Evolutionary conservation across 2,888 invertebrate species (phyloP).

Genomic region (Branchellion lobata): DNA sequence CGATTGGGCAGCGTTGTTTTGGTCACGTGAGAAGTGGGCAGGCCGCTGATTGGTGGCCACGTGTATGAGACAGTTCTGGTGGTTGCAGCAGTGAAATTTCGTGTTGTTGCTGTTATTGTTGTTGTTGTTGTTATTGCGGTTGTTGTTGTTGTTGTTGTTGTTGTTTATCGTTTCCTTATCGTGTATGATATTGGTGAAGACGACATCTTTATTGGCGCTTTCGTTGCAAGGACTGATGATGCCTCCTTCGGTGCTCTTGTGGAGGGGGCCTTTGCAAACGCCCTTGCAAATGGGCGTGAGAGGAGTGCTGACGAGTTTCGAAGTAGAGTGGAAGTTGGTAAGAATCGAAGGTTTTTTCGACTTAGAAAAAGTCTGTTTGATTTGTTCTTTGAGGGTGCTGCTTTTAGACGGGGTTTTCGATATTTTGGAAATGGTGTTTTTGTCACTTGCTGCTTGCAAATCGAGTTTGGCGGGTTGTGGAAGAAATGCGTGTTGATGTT

Average conservation of each 20-base stretch:
- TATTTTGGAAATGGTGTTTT: not conserved
- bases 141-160: not conserved
- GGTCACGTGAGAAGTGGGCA: not conserved
- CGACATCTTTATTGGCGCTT: not conserved
- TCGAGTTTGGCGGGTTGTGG: not conserved
- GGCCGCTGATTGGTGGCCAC: not conserved
- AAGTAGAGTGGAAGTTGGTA: constrained; percentile 3
- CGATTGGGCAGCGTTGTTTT: not conserved
- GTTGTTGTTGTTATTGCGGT: not conserved
- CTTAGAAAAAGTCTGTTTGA: not conserved
- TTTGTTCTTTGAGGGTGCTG: not conserved
- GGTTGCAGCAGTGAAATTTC: not conserved
- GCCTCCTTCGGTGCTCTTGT: not conserved
- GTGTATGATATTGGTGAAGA: not conserved
- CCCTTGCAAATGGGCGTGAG: not conserved
- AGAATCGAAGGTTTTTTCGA: not conserved
- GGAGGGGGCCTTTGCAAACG: not conserved
- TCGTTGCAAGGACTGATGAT: not conserved
- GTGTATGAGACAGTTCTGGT: not conserved
- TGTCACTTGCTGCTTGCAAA: not conserved
- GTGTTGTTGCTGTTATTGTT: not conserved
- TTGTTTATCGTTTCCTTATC: not conserved
- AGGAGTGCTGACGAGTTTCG: not conserved
- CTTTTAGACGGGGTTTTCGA: not conserved
- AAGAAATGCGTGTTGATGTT: not conserved